These are phyloP conservation scores for Strigamia transsilvanica DNA, from an alignment of 2,888 invertebrate species.

Conservation along the genomic window DNA sequence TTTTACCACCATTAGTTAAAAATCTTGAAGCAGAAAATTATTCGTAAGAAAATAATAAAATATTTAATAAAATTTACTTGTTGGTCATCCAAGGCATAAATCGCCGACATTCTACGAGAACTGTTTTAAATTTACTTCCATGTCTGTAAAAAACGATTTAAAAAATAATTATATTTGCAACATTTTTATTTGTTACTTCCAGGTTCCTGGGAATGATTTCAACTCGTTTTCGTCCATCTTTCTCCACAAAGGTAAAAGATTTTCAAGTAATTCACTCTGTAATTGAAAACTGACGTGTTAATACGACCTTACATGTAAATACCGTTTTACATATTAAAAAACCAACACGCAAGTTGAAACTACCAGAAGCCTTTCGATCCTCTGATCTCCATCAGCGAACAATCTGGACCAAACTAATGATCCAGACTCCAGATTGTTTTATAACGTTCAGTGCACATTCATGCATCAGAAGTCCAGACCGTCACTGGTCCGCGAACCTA, in stretches of 20 bases:
- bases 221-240: conserved; percentile 77
- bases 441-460: too few relatives aligned
- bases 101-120: conserved; percentile 76
- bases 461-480: too few relatives aligned
- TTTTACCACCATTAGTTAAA: conserved; percentile 71
- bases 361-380: too few relatives aligned
- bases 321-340: too few relatives aligned
- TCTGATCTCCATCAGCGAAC: too few relatives aligned
- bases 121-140: conserved; percentile 81
- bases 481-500: too few relatives aligned
- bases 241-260: conserved; percentile 78
- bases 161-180: neutral
- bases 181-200: conserved; percentile 68
- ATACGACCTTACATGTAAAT: too few relatives aligned
- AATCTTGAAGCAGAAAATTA: conserved; percentile 66
- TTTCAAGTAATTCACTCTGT: conserved; percentile 80
- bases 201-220: conserved; percentile 72
- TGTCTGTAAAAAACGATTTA: conserved; percentile 65
- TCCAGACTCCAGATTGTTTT: too few relatives aligned
- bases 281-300: conserved; percentile 43
- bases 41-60: neutral
- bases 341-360: too few relatives aligned
- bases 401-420: too few relatives aligned
- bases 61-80: conserved; percentile 66
- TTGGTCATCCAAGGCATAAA: conserved; percentile 82